phyloP scores from a whole-genome alignment of 2,888 invertebrate genomes.

The Odontothrips loti region DNA sequence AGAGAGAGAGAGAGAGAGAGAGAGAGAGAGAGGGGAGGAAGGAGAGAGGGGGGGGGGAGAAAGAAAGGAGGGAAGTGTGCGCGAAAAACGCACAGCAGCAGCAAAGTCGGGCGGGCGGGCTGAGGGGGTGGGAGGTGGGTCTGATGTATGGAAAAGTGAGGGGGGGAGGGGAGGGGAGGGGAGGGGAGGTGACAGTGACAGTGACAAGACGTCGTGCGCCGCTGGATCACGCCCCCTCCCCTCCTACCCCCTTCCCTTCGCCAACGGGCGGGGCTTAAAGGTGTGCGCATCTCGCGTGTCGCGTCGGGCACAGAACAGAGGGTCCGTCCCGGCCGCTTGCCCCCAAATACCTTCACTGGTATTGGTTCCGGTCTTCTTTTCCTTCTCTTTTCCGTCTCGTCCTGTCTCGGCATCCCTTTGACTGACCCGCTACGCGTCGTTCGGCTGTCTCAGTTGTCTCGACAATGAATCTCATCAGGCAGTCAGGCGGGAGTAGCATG shows the following conservation, averaged over 20 bases:
- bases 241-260: not conserved
- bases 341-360: no score
- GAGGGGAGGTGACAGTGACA: not conserved
- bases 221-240: not conserved
- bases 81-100: not conserved
- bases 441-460: not conserved
- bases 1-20: not conserved
- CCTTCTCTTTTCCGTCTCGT: no score
- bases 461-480: not conserved
- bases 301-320: no score
- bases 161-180: not conserved
- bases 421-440: not conserved
- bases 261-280: no score
- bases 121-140: not conserved
- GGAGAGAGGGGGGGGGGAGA: not conserved
- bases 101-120: not conserved
- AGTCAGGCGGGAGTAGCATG: not conserved
- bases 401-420: no score
- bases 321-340: no score
- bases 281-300: no score
- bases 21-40: not conserved
- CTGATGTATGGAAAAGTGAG: not conserved
- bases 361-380: no score
- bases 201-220: slow-evolving; percentile 15
- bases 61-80: not conserved